Evolutionary conservation across 1,140 invertebrate genomes (phyloP).

Genomic region (Chelonus insularis): DNA sequence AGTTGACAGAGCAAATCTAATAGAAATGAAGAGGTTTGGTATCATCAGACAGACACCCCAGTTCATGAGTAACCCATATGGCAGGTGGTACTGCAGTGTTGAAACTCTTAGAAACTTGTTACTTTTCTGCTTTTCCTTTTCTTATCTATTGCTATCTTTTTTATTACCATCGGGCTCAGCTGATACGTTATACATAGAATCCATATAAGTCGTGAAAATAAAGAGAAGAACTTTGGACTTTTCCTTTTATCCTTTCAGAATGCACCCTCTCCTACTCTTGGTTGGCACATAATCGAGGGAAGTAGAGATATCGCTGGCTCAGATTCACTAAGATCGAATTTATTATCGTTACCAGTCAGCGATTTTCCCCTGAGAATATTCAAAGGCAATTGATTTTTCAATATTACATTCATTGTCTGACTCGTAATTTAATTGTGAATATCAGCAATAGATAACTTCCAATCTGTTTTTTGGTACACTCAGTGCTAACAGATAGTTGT

Average conservation of each 20-base stretch:
- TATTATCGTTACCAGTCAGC: slow-evolving; percentile 10
- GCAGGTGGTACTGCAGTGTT: slow-evolving; percentile 13
- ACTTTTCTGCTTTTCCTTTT: not conserved
- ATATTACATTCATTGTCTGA: too few relatives aligned
- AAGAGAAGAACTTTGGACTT: too few relatives aligned
- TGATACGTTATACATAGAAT: too few relatives aligned
- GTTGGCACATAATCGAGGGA: slow-evolving; percentile 11
- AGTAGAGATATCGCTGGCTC: slow-evolving; percentile 10
- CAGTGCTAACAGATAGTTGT: too few relatives aligned
- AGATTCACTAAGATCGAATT: not conserved
- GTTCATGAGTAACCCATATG: not conserved
- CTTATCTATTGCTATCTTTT: not conserved
- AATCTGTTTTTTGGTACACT: too few relatives aligned
- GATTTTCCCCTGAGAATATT: not conserved
- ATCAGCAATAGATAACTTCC: too few relatives aligned
- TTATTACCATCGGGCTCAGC: not conserved
- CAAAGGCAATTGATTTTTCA: not conserved
- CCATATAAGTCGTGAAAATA: too few relatives aligned
- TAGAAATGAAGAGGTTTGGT: slow-evolving; percentile 23
- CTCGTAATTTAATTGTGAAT: too few relatives aligned
- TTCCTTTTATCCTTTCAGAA: not conserved
- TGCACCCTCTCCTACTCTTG: not conserved
- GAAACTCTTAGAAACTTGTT: slow-evolving; percentile 6
- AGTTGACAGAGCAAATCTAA: slow-evolving; percentile 19
- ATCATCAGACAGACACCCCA: slow-evolving; percentile 16